Evolutionary conservation across 2,797 vertebrate genomes (phyloP), one percentile per base, ranked within the genome.

Genomic region (Ciconia nigra): DNA sequence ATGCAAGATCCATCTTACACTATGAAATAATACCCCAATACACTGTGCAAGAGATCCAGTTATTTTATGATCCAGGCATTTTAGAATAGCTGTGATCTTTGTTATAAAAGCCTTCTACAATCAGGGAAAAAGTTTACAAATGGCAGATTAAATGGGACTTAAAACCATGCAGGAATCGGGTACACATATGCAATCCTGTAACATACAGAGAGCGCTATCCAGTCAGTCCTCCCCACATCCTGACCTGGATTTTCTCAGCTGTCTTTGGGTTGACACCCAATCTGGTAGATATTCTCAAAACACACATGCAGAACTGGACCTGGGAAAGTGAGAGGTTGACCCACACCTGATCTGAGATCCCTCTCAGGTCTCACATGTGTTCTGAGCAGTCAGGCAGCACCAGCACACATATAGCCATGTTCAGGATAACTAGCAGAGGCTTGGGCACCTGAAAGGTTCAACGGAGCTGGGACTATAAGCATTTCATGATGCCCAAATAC

Each of bases 241-340:
- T 47, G 44, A 71, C 67, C 15, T n/a, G 37, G 33, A 46, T 51
- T 51, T 92, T 80, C 37, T 76, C 47, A 37, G 8, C 28, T 54
- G 5, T 49, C 35, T 86, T 83, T 62, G n/a, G 18, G 51, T 63
- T 41, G 20, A 42, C 7, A 62, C 10, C 10, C 47, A 52, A 2
- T 31, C 26, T 71, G 31, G n/a, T n/a, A 87, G 39, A 19, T 58
- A 49, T 16, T 84, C 42, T 77, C 59, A 87, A 62, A 92, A 52
- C 5, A 17, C 15, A 58, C 7, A 6, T 5, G 3, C 39, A 92
- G 26, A 88, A 77, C 13, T 58, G 49, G 29, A n/a, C 19, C 13
- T 1, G 0, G 17, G 33, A 70, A 87, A 49, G 25, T 0, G 2
- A 74, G 25, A 74, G 37, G 26, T 35, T 0, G 0, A 24, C 33